phyloP scores from a whole-genome alignment of 2,797 vertebrate species.

The Chlorospingus semifuscus region DNA sequence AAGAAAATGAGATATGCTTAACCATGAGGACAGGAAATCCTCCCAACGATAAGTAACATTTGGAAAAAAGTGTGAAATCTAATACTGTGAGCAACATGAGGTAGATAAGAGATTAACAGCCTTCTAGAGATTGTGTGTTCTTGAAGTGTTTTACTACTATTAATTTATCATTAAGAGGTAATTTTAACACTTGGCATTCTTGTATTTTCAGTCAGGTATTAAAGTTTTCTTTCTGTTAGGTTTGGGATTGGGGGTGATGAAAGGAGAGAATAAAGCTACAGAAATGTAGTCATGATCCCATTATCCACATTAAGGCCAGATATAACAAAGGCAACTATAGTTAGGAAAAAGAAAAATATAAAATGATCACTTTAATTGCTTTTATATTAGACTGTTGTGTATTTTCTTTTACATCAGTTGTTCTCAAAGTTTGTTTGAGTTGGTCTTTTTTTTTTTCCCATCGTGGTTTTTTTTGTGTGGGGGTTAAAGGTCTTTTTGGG shows the following conservation, averaged over 20 bases:
- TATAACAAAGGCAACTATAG: not conserved
- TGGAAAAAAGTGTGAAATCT: not conserved
- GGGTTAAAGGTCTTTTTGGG: not conserved
- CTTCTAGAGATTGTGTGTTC: not conserved
- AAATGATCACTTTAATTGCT: not conserved
- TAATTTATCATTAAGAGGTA: not conserved
- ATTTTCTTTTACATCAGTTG: not conserved
- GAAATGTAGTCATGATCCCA: not conserved
- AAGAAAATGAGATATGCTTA: not conserved
- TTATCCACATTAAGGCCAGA: not conserved
- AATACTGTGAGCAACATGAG: not conserved
- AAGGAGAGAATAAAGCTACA: not conserved
- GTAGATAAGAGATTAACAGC: not conserved
- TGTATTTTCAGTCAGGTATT: not conserved
- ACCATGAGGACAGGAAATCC: not conserved
- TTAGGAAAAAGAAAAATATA: not conserved
- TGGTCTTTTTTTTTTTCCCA: accelerated
- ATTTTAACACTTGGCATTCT: not conserved
- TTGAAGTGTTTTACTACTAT: not conserved
- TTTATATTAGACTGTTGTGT: not conserved
- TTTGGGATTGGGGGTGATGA: not conserved
- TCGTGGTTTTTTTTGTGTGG: accelerated
- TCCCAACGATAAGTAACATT: not conserved
- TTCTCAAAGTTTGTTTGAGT: not conserved
- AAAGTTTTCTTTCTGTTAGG: not conserved